These are phyloP conservation scores for Diacarnus erythraeanus DNA, from an alignment of 37 sponge, comb jelly and placozoan genomes.

Conservation along the genomic window DNA sequence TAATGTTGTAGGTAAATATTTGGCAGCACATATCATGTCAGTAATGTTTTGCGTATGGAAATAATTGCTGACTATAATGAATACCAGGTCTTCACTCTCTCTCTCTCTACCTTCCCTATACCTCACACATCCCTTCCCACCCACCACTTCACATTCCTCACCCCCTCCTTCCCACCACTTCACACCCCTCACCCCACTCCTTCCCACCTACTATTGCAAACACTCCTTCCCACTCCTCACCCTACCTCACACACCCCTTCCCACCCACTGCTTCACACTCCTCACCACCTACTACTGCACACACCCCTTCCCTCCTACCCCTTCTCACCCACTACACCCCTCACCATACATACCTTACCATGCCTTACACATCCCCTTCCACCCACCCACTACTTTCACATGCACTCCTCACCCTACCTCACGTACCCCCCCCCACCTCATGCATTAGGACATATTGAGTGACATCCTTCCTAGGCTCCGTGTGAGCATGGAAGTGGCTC, in stretches of 20 bases:
- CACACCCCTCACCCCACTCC: constrained; percentile 3
- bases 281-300: not conserved
- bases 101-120: constrained; percentile 5
- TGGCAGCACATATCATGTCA: too few species aligned
- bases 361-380: not conserved
- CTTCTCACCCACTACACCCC: not conserved
- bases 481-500: constrained; percentile 61
- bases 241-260: not conserved
- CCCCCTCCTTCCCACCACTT: not conserved
- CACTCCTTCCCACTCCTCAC: too few species aligned
- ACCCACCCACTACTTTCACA: not conserved
- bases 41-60: too few species aligned
- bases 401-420: not conserved
- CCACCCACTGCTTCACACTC: constrained; percentile 5
- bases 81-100: constrained; percentile 6
- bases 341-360: not conserved
- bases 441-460: constrained; percentile 47
- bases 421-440: not conserved
- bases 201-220: not conserved
- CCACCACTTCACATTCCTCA: not conserved
- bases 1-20: too few species aligned
- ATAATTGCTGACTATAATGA: too few species aligned
- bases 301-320: not conserved
- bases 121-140: not conserved
- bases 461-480: constrained; percentile 54